phyloP scores from a whole-genome alignment of 2,113 vertebrate species.

The Chionomys nivalis region DNA sequence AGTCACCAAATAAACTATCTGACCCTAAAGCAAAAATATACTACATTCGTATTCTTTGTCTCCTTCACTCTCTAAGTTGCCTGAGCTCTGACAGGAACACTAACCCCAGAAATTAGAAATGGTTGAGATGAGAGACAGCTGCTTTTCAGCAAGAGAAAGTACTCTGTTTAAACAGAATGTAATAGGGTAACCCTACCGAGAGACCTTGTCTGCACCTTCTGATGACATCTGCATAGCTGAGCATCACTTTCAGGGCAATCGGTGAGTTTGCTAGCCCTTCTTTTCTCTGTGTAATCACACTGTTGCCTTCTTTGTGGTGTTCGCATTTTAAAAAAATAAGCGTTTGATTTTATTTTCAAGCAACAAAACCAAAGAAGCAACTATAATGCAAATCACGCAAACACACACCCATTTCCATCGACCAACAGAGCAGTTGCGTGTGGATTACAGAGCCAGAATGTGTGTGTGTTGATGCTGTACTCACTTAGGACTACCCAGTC shows the following conservation, averaged over 20 bases:
- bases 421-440: not conserved
- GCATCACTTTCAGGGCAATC: not conserved
- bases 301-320: constrained; percentile 20
- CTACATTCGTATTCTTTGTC: not conserved
- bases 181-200: not conserved
- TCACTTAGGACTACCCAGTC: not conserved
- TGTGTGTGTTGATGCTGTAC: not conserved
- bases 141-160: not conserved
- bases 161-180: constrained; percentile 1
- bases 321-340: not conserved
- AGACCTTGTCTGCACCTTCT: constrained; percentile 4
- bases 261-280: not conserved
- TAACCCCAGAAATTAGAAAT: not conserved
- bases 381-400: not conserved
- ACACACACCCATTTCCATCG: not conserved
- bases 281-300: constrained; percentile 13
- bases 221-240: not conserved
- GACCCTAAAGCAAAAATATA: not conserved
- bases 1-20: not conserved
- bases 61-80: not conserved
- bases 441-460: not conserved
- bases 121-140: not conserved
- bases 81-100: not conserved
- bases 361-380: constrained; percentile 4
- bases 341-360: constrained; percentile 1